Evolutionary conservation across 2,113 vertebrate genomes (phyloP).

Genomic region (Podarcis cretensis): DNA sequence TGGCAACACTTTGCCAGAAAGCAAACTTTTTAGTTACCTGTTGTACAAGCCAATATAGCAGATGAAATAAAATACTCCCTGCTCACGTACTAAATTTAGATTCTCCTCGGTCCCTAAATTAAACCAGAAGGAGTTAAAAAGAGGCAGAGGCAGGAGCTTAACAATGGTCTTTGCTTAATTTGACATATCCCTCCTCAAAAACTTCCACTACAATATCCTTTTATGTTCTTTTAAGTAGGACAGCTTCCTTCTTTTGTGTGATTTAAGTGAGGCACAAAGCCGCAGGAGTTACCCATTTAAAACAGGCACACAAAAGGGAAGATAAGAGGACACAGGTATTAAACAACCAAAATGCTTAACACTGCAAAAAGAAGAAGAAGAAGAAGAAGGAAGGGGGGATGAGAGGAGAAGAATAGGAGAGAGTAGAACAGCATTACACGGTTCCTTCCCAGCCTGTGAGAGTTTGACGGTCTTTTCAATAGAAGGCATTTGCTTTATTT

Average conservation of each 20-base stretch:
- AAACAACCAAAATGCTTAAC: constrained; percentile 43
- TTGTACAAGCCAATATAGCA: background rate
- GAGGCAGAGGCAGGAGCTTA: background rate
- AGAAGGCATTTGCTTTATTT: background rate
- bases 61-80: constrained; percentile 29
- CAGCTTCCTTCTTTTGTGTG: constrained; percentile 31
- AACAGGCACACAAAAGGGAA: constrained; percentile 30
- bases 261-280: constrained; percentile 22
- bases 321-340: constrained; percentile 31
- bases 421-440: background rate
- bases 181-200: constrained; percentile 48
- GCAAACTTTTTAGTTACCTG: constrained; percentile 23
- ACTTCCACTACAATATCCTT: constrained; percentile 42
- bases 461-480: background rate
- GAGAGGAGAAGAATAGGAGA: background rate
- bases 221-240: constrained; percentile 41
- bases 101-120: constrained; percentile 45
- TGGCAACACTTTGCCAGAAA: constrained; percentile 4
- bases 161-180: constrained; percentile 55
- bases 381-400: background rate
- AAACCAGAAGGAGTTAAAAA: constrained; percentile 15
- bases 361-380: constrained; percentile 11
- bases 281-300: constrained; percentile 20
- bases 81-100: constrained; percentile 60
- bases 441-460: background rate